A percentile compares a stretch with the other conserved stretches of the same genome.
These are phyloP conservation scores for Drosophila bunnanda DNA, from an alignment of 2,888 invertebrate genomes.

Conservation along the genomic window DNA sequence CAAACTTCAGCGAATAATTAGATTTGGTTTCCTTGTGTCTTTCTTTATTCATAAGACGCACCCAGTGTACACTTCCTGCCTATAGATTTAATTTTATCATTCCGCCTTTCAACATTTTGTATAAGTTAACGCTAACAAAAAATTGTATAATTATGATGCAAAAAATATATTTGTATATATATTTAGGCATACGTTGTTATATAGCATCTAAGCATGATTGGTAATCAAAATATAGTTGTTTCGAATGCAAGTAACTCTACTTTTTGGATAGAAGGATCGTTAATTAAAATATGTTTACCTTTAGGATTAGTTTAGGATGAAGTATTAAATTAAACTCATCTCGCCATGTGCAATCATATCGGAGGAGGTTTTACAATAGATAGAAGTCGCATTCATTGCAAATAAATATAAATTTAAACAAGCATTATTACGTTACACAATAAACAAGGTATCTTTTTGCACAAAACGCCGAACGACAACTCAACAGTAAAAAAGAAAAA, in stretches of 20 bases:
- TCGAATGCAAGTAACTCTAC: conserved; percentile 63
- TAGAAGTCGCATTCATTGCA: conserved; percentile 43
- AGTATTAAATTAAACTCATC: conserved; percentile 48
- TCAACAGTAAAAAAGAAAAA: conserved; percentile 59
- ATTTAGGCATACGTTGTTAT: conserved; percentile 58
- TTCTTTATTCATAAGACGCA: conserved; percentile 71
- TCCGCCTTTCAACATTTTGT: conserved; percentile 63
- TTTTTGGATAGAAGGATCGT: conserved; percentile 62
- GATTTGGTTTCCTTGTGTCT: conserved; percentile 46
- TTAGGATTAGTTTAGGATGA: conserved; percentile 24
- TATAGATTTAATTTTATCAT: conserved; percentile 53
- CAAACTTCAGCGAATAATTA: conserved; percentile 15
- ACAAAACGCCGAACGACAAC: conserved; percentile 83
- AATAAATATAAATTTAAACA: conserved; percentile 61
- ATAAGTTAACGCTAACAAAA: conserved; percentile 72
- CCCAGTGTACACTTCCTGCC: conserved; percentile 60
- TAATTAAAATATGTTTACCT: conserved; percentile 31
- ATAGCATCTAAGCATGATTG: conserved; percentile 59
- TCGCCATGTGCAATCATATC: conserved; percentile 11
- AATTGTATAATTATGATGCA: conserved; percentile 62
- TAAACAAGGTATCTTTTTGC: conserved; percentile 68
- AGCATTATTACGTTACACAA: conserved; percentile 63
- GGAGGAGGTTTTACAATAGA: conserved; percentile 33
- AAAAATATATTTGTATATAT: conserved; percentile 56
- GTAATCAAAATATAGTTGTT: conserved; percentile 57